A percentile compares a stretch with the other conserved stretches of the same genome.
phyloP scores from a whole-genome alignment of 2,113 vertebrate species.

The Astur gentilis region DNA sequence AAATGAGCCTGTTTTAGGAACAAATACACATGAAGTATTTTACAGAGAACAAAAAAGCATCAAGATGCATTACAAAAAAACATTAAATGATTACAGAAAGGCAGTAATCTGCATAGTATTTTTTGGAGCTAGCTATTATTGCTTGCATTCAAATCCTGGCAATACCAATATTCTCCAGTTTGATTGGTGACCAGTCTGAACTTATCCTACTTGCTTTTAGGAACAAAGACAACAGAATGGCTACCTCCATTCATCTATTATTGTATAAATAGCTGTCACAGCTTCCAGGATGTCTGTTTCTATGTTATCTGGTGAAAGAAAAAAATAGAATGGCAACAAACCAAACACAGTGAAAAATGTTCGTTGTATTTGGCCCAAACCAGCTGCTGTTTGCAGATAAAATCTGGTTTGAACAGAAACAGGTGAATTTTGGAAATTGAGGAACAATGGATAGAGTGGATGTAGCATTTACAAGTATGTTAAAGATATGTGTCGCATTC shows the following conservation, averaged over 20 bases:
- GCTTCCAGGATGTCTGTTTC: slow-evolving; percentile 40
- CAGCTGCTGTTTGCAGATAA: slow-evolving; percentile 44
- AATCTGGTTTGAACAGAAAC: slow-evolving; percentile 20
- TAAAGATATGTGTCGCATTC: background rate
- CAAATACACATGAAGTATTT: background rate
- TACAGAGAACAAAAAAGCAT: background rate
- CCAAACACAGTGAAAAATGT: slow-evolving; percentile 46
- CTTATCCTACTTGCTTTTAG: slow-evolving; percentile 28
- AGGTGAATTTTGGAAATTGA: slow-evolving; percentile 29
- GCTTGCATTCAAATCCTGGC: slow-evolving; percentile 4
- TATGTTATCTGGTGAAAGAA: slow-evolving; percentile 34
- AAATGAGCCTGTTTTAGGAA: background rate
- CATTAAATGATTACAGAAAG: background rate
- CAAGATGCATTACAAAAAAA: background rate
- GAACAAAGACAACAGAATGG: slow-evolving; percentile 21
- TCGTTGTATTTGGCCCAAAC: slow-evolving; percentile 1
- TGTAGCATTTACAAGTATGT: background rate
- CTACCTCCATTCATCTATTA: slow-evolving; percentile 22
- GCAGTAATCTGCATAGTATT: background rate
- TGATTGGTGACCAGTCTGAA: slow-evolving; percentile 20
- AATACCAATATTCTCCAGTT: slow-evolving; percentile 17
- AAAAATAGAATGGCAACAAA: slow-evolving; percentile 45
- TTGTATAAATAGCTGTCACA: slow-evolving; percentile 55
- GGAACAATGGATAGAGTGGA: background rate
- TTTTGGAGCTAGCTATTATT: background rate